A percentile compares a stretch with the other conserved stretches of the same genome.
Conservation (phyloP, 2,888 invertebrate species). For the Melipona bicolor region DNA sequence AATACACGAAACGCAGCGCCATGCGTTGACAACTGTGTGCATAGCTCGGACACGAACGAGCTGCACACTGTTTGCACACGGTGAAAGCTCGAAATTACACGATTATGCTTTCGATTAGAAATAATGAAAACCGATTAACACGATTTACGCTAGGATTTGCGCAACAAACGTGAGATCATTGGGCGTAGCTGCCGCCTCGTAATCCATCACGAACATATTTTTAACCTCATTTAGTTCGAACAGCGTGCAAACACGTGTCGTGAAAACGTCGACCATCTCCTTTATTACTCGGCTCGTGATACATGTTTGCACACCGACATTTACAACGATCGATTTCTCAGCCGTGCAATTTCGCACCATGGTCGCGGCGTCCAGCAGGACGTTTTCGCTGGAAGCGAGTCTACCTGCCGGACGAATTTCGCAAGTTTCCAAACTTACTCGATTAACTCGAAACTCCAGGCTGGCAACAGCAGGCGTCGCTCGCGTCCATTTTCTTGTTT, state of each 20-base stretch:
- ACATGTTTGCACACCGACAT: constrained; percentile 5
- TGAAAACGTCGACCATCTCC: constrained; percentile 18
- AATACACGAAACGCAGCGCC: too few relatives aligned
- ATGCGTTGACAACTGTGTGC: too few relatives aligned
- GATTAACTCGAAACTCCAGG: not conserved
- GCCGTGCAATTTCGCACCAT: not conserved
- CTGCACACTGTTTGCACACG: too few relatives aligned
- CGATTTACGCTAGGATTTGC: too few relatives aligned
- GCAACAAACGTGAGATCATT: not conserved
- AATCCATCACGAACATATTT: not conserved
- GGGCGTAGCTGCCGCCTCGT: not conserved
- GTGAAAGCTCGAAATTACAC: too few relatives aligned
- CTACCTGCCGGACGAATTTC: not conserved
- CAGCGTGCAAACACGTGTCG: constrained; percentile 20
- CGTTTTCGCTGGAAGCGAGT: too few relatives aligned
- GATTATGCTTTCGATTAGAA: too few relatives aligned
- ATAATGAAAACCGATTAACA: too few relatives aligned
- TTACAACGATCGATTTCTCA: constrained; percentile 3
- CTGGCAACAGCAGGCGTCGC: not conserved
- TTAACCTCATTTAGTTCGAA: constrained; percentile 2
- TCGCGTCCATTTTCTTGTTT: not conserved
- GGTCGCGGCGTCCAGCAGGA: too few relatives aligned
- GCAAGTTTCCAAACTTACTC: not conserved
- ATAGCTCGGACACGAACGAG: too few relatives aligned
- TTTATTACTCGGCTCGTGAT: not conserved